Evolutionary conservation across 2,888 invertebrate genomes (phyloP), one percentile per base, ranked within the genome.

Genomic region (Trissolcus japonicus): DNA sequence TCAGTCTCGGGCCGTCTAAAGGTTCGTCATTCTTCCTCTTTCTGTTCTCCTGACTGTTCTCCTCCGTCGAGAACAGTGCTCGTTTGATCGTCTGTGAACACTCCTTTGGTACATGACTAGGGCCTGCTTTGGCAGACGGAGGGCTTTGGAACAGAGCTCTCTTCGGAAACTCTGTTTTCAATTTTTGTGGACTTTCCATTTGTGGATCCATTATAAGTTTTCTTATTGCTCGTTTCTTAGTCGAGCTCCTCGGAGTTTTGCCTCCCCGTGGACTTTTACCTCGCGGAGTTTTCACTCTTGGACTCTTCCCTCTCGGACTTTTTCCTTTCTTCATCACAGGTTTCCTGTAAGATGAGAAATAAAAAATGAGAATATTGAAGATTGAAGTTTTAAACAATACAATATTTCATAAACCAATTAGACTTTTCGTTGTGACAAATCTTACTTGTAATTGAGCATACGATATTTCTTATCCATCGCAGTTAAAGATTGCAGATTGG

Each of bases 101-200:
- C 25, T 72, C 60, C 2, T 63, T 65, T 51, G 59, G 41, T 2
- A 79, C 25, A 90, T 91, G 80, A 81, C 89, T 88, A n/a, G 87
- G 86, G 14, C 86, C 87, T 41, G 86, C 84, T 29, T 82, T 84
- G 48, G 86, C 86, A 2, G 80, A 55, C 2, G 88, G 92, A 1
- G 95, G 95, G 85, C 95, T 95, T 82, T 94, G 92, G 82, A 95
- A 95, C 1, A 95, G 87, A 0, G 95, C 94, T 67, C 95, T 90
- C 81, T 94, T 95, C 0, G 93, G 91, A 0, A 92, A 91, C 84
- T 93, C 93, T 17, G 87, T 50, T 67, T 86, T 89, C 1, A 84
- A 65, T 79, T 86, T 88, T 19, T 83, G 75, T 0, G 86, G 85
- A 82, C 85, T 87, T 14, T 83, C 80, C 14, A n/a, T n/a, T n/a